Percentiles rank a stretch among this genome's conserved stretches.
phyloP scores from a whole-genome alignment of 2,888 invertebrate genomes.

The Augiades crinisus region DNA sequence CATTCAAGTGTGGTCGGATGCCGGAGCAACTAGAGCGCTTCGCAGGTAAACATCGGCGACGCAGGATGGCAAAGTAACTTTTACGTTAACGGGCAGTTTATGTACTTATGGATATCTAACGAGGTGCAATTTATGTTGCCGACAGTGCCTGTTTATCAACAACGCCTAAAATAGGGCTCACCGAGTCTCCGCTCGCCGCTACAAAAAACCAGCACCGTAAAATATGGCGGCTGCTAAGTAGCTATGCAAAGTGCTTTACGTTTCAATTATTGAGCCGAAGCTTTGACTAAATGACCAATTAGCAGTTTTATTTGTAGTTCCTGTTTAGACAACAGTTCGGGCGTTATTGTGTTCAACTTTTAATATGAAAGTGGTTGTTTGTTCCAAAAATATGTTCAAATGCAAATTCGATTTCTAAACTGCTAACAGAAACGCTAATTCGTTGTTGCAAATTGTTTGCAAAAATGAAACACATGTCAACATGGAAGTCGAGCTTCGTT shows the following conservation, averaged over 20 bases:
- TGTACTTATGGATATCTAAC: conserved; percentile 50
- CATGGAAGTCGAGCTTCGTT: background rate
- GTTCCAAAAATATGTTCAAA: conserved; percentile 5
- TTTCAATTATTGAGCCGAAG: conserved; percentile 13
- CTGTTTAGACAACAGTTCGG: conserved; percentile 6
- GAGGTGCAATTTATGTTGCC: conserved; percentile 18
- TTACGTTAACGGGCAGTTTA: conserved; percentile 49
- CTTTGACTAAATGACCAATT: conserved; percentile 14
- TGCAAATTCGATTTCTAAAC: conserved; percentile 9
- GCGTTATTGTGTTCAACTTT: background rate
- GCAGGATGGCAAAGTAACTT: conserved; percentile 37
- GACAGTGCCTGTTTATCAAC: conserved; percentile 3
- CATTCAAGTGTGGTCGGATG: too few relatives aligned
- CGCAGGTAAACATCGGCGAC: background rate
- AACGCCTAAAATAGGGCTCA: conserved; percentile 10
- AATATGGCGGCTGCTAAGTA: conserved; percentile 8
- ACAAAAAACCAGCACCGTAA: conserved; percentile 12
- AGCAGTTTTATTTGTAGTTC: conserved; percentile 10
- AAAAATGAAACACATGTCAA: background rate
- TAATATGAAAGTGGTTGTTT: conserved; percentile 16
- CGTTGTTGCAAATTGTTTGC: background rate
- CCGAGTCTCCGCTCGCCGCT: background rate
- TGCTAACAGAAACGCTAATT: conserved; percentile 4
- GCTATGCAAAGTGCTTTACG: conserved; percentile 11
- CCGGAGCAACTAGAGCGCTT: too few relatives aligned